These are phyloP conservation scores for Clarias fuscus DNA, from an alignment of 2,797 vertebrate species.

Conservation along the genomic window DNA sequence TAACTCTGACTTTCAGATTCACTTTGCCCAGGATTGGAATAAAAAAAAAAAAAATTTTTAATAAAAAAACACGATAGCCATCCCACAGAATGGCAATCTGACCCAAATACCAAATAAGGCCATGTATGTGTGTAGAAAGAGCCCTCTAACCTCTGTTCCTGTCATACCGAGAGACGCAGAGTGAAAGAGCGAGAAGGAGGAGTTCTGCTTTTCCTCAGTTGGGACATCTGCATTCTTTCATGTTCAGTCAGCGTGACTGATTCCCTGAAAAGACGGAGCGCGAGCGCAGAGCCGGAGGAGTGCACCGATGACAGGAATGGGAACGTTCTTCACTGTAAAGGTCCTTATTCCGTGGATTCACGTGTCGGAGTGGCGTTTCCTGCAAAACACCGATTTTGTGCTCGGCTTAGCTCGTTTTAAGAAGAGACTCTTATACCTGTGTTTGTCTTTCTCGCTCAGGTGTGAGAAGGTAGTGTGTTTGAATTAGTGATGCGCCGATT, in stretches of 20 bases:
- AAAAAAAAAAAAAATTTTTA: background rate
- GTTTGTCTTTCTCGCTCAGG: background rate
- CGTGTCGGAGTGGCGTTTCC: background rate
- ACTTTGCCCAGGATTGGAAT: background rate
- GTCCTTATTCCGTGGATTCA: background rate
- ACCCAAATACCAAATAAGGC: constrained; percentile 34
- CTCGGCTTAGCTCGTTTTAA: background rate
- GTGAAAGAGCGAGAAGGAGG: constrained; percentile 47
- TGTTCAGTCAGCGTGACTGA: constrained; percentile 63
- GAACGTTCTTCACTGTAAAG: constrained; percentile 18
- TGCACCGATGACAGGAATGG: constrained; percentile 16
- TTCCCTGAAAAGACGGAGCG: constrained; percentile 51
- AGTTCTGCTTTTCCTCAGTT: constrained; percentile 43
- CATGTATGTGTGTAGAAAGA: background rate
- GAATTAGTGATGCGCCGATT: background rate
- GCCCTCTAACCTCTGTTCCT: constrained; percentile 12
- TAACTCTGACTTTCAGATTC: background rate
- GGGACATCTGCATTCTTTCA: constrained; percentile 73
- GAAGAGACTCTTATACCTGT: background rate
- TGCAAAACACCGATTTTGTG: background rate
- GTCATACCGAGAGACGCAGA: background rate
- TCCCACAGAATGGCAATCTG: background rate
- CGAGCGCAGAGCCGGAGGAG: background rate
- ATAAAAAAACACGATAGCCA: background rate
- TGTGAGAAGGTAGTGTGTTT: background rate